Evolutionary conservation across 2,113 vertebrate genomes (phyloP).

Genomic region (Odontophorus gujanensis): DNA sequence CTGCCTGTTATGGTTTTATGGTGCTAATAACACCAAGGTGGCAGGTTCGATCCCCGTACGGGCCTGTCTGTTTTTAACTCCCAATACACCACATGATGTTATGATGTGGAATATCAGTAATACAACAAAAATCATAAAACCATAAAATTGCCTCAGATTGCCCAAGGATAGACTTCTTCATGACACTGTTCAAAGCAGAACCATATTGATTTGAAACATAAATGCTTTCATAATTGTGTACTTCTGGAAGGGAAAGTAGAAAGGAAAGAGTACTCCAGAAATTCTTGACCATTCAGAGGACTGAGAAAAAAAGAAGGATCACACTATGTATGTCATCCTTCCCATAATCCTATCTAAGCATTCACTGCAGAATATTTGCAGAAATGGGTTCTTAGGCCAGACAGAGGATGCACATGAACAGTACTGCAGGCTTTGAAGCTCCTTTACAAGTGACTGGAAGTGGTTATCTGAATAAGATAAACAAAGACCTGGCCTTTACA

Average conservation of each 20-base stretch:
- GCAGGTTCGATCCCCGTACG: constrained; percentile 55
- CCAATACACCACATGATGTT: too few relatives aligned
- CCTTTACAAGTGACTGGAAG: neutral
- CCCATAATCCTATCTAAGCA: neutral
- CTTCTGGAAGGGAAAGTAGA: neutral
- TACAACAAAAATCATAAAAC: too few relatives aligned
- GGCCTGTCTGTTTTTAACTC: neutral
- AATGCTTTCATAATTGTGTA: neutral
- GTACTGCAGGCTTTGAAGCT: neutral
- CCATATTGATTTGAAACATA: neutral
- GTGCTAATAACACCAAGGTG: constrained; percentile 76
- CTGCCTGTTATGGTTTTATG: neutral
- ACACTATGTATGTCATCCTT: neutral
- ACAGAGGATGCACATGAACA: neutral
- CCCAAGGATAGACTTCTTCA: neutral
- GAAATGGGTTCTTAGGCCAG: neutral
- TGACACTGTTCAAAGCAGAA: neutral
- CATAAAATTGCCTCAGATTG: neutral
- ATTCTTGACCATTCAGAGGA: neutral
- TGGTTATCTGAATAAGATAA: neutral
- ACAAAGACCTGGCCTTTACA: neutral
- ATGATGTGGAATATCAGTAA: too few relatives aligned
- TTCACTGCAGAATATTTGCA: neutral
- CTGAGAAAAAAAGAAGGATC: neutral
- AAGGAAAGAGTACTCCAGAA: neutral